Base-by-base conservation (phyloP, 2,888 invertebrate genomes). In the Netelia inedita region DNA sequence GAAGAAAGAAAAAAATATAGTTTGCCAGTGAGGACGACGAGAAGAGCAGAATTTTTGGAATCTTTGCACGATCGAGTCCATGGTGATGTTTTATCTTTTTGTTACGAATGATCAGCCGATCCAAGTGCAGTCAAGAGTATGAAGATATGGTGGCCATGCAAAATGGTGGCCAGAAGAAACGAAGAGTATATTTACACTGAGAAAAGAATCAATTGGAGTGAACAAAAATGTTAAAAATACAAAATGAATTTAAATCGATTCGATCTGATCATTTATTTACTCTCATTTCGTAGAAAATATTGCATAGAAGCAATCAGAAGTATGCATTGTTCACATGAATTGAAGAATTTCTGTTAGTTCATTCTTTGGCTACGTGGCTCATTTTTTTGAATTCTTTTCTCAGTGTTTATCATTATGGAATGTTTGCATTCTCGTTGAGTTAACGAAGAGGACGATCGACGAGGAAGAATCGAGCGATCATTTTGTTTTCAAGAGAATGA, bases 41-140 rank as follows among this genome's bases (percentile, higher is more conserved):
- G 80, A 80, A 55, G 46, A 80, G 59, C 43, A 63, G 21, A 72
- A 66, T 55, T 66, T 66, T 66, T 63, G 46, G 11, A 66, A 35
- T 43, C 6, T 66, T 11, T 57, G 57, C n/a, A 23, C 16, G 61
- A 61, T 74, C 6, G 16, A 68, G 35, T 10, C 21, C 50, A 65
- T 35, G 9, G 2, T 16, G 2, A 23, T 69, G 57, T 78, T 46
- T 55, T 23, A 2, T 55, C 28, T 55, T 28, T 19, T 57, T 75
- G 21, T 35, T 59, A 28, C 19, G 43, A 75, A 66, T 61, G 61
- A 78, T 78, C 68, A 61, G 69, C 69, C 78, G 78, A 78, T 78
- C 59, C 50, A 69, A 59, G 28, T 50, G 59, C 23, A 23, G 14
- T 11, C 16, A 14, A 46, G 57, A 61, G 11, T 46, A 16, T 66